Evolutionary conservation across 1,140 invertebrate genomes (phyloP).

Genomic region (Sminthurides bifidus): DNA sequence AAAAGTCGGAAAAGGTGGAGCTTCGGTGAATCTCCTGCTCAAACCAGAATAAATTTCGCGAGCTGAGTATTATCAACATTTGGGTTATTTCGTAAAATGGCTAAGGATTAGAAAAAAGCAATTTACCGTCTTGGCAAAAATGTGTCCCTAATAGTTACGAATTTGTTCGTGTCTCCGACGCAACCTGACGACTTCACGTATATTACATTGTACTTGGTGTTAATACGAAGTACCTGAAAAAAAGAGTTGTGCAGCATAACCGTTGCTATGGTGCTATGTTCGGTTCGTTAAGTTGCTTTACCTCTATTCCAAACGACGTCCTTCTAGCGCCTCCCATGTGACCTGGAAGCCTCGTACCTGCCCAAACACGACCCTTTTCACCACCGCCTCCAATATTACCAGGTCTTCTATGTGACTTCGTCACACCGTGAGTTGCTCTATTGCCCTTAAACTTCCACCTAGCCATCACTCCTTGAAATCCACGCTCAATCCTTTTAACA

Average conservation of each 20-base stretch:
- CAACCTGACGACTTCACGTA: constrained; percentile 69
- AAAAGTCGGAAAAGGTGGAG: constrained; percentile 71
- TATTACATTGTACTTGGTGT: constrained; percentile 85
- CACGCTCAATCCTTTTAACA: constrained; percentile 71
- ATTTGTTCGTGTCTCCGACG: constrained; percentile 66
- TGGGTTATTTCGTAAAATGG: background rate
- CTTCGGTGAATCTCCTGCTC: constrained; percentile 17
- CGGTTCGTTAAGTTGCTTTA: too few relatives aligned
- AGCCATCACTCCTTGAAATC: constrained; percentile 98
- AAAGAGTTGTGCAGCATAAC: constrained; percentile 1
- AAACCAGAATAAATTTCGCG: constrained; percentile 1
- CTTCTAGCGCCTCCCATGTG: constrained; percentile 79
- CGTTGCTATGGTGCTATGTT: too few relatives aligned
- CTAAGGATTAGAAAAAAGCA: background rate
- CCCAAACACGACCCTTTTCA: constrained; percentile 73
- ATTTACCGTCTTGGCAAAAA: constrained; percentile 46
- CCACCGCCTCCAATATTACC: constrained; percentile 81
- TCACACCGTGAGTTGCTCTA: constrained; percentile 80
- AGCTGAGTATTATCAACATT: background rate
- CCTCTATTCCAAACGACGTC: constrained; percentile 56
- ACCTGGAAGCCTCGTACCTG: constrained; percentile 92
- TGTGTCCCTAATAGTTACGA: constrained; percentile 72
- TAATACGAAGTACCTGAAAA: constrained; percentile 68
- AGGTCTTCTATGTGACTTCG: constrained; percentile 84
- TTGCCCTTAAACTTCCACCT: constrained; percentile 90